These are phyloP conservation scores for Acromyrmex heyeri DNA, from an alignment of 1,140 invertebrate species.

Conservation along the genomic window DNA sequence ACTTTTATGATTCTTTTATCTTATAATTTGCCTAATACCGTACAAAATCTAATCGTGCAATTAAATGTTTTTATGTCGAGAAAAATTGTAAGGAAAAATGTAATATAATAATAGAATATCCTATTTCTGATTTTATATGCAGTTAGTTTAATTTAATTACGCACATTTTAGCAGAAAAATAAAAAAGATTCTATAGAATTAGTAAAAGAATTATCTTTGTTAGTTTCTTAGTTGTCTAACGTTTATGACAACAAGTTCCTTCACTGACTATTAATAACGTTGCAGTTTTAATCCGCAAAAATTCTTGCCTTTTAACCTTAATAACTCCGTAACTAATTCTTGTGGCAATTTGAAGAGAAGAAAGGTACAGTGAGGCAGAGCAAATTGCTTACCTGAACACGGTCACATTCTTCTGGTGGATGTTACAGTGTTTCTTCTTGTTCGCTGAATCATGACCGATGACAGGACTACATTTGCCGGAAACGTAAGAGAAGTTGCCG, in stretches of 20 bases:
- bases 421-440: conserved; percentile 24
- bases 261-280: not conserved
- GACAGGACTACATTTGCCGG: conserved; percentile 90
- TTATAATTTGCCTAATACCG: not conserved
- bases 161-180: not conserved
- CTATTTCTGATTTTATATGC: not conserved
- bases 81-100: not conserved
- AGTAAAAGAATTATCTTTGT: not conserved
- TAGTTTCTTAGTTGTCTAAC: not conserved
- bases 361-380: not conserved
- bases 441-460: conserved; percentile 57
- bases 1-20: too few relatives aligned
- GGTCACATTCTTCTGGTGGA: conserved; percentile 13
- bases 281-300: not conserved
- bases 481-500: conserved; percentile 89
- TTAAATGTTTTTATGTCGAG: not conserved
- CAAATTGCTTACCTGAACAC: conserved; percentile 76
- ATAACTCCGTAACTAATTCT: not conserved
- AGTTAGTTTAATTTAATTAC: not conserved
- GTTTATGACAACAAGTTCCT: not conserved
- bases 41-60: not conserved
- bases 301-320: not conserved
- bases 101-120: not conserved
- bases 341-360: not conserved
- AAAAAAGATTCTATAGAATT: not conserved